These are phyloP conservation scores for Malurus elegans DNA, from an alignment of 2,113 vertebrate species.

Conservation along the genomic window DNA sequence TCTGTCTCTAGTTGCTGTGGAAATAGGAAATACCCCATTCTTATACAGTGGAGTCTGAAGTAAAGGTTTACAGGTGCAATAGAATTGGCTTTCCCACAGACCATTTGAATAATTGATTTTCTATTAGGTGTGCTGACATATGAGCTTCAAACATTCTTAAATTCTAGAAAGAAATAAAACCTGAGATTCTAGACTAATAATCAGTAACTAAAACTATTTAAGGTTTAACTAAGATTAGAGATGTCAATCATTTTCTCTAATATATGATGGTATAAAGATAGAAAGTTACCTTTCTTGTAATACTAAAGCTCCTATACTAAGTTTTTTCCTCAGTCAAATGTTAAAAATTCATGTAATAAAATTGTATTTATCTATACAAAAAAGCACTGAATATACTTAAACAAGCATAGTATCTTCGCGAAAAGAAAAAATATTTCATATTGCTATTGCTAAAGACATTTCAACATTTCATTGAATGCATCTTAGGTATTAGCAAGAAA, in stretches of 20 bases:
- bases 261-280: neutral
- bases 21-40: neutral
- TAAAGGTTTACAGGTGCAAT: neutral
- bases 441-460: neutral
- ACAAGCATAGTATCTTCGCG: neutral
- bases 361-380: neutral
- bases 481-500: neutral
- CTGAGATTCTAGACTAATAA: neutral
- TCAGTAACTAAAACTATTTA: neutral
- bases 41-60: neutral
- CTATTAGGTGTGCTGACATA: neutral
- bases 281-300: neutral
- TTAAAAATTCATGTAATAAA: neutral
- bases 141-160: neutral
- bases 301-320: neutral
- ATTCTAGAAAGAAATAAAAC: neutral
- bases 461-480: neutral
- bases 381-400: neutral
- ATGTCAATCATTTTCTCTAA: neutral
- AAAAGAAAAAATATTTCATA: neutral
- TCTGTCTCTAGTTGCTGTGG: neutral
- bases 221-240: neutral
- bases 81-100: neutral
- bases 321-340: neutral
- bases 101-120: neutral